Base-by-base conservation (phyloP, 30 jellyfish, hydroid and myxozoan species). In the Phacellophora camtschatica region DNA sequence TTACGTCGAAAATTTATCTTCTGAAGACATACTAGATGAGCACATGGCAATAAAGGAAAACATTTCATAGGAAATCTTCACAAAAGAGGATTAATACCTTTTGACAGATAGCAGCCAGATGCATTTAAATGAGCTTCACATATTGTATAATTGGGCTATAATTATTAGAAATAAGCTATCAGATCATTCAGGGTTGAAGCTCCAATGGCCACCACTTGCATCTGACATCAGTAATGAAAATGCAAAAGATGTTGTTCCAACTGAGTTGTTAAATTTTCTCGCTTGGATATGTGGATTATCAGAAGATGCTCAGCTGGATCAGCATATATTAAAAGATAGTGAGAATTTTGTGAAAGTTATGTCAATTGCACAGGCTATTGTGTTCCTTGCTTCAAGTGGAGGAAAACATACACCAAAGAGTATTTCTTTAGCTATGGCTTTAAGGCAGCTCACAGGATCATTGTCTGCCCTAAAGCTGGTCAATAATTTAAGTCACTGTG, bases 151-250 rank as follows among this genome's bases (percentile, higher is more conserved):
- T 33, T 58, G 49, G 10, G 55, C 86, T 34, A 72, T 72, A 77
- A 12, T 46, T 9, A 11, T 72, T 12, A 49, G 59, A 28, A 68
- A 23, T 19, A 68, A 41, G 71, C 72, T 68, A 4, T 5, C 10
- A 24, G 29, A 68, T 16, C 70, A 5, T 41, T 10, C 42, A 34
- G 66, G 83, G 28, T 29, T 34, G 25, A 31, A 35, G 9, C 9
- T 41, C 30, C 83, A 69, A 18, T 81, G 93, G 93, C 93, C 93
- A 46, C 95, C 95, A 5, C 56, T 86, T 25, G 84, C 92, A 35
- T 24, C 74, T 18, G 93, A 83, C 64, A 39, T 83, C 48, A 39
- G 36, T 15, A 24, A 69, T 15, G 62, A 35, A 34, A 55, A 71
- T 83, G 85, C 49, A 16, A 42, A 48, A 57, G 39, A 72, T 19